Conservation (phyloP, 2,113 vertebrate species). For the Hemiprocne comata region DNA sequence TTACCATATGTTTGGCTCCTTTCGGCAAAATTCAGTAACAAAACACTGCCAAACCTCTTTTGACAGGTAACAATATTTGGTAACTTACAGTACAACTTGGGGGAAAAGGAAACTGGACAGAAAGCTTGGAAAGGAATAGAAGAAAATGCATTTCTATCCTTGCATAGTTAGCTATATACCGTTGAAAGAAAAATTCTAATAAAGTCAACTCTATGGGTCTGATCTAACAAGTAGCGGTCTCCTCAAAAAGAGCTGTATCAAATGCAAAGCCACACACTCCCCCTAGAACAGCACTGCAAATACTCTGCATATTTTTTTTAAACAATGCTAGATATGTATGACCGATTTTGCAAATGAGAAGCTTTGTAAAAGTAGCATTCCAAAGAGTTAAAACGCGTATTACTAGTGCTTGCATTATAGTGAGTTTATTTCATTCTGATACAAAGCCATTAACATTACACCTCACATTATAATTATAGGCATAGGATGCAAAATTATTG, state of each 20-base stretch:
- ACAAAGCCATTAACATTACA: background rate
- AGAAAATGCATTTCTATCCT: background rate
- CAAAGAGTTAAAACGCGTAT: background rate
- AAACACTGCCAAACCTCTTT: conserved; percentile 61
- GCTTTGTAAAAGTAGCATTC: background rate
- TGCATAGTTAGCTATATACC: background rate
- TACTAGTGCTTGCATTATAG: background rate
- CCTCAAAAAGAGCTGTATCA: background rate
- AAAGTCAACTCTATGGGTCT: background rate
- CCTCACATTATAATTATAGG: background rate
- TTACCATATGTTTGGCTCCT: conserved; percentile 69
- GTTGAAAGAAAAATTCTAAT: background rate
- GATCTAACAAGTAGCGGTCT: background rate
- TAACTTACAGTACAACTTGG: conserved; percentile 34
- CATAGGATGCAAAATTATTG: background rate
- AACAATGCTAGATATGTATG: background rate
- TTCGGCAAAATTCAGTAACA: conserved; percentile 65
- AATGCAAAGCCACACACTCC: background rate
- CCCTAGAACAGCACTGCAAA: background rate
- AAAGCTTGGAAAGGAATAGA: conserved; percentile 30
- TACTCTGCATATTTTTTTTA: background rate
- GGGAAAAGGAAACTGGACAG: background rate
- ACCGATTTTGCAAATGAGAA: background rate
- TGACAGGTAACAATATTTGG: conserved; percentile 30
- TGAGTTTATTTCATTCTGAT: background rate